Percentiles rank a stretch among this genome's conserved stretches.
These are phyloP conservation scores for Phocides pigmalion DNA, from an alignment of 1,140 invertebrate species.

Conservation along the genomic window DNA sequence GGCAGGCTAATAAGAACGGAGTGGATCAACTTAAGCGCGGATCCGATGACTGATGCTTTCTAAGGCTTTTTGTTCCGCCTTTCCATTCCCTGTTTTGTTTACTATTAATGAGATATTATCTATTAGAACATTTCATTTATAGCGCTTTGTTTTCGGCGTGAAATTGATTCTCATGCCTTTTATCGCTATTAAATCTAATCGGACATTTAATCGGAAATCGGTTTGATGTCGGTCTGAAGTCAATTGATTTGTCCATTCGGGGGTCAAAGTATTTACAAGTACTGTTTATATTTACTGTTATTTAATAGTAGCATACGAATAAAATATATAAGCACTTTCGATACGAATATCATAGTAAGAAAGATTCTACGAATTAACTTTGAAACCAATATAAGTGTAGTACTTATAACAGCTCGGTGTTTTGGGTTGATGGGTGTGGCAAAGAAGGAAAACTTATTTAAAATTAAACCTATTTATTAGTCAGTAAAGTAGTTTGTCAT, in stretches of 20 bases:
- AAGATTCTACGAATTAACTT: no score
- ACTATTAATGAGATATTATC: slow-evolving; percentile 22
- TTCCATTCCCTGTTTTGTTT: slow-evolving; percentile 5
- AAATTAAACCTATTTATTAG: no score
- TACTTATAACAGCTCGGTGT: no score
- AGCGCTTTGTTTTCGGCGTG: slow-evolving; percentile 18
- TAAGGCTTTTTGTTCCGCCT: slow-evolving; percentile 11
- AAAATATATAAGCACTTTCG: no score
- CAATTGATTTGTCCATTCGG: neutral
- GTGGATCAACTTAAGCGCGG: neutral
- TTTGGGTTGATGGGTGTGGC: no score
- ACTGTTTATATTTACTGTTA: neutral
- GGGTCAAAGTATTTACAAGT: neutral
- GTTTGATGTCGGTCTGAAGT: neutral
- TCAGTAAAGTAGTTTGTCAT: no score
- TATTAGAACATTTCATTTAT: slow-evolving; percentile 8
- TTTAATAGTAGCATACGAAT: neutral
- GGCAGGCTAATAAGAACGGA: neutral
- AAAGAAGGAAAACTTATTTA: no score
- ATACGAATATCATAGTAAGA: no score
- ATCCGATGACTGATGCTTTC: slow-evolving; percentile 1
- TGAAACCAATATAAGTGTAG: no score
- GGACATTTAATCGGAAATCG: neutral
- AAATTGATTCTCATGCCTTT: slow-evolving; percentile 10
- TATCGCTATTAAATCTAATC: slow-evolving; percentile 24